Base-by-base conservation (phyloP, 30 jellyfish, hydroid and myxozoan species). In the Turritopsis dohrnii region DNA sequence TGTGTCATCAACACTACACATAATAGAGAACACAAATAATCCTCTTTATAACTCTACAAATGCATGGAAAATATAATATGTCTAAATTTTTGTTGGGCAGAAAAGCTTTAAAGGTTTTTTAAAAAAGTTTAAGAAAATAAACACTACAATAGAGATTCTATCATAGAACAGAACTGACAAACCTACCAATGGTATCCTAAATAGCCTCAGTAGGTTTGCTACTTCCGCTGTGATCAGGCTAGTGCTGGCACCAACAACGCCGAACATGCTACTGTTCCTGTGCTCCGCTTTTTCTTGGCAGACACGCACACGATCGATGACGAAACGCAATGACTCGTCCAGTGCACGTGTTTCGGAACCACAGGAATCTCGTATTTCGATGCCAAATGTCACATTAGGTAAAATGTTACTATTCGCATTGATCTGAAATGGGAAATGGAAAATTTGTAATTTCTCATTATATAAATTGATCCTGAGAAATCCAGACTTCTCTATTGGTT, bases 351-450 rank as follows among this genome's bases (percentile, higher is more conserved):
- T 84, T 83, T 91, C 97, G 28, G 91, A 52, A 28, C 91, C 91
- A 72, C 97, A 91, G 41, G 96, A 76, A 79, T 91, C 97, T n/a
- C 97, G 89, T 22, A 91, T 83, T 83, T 91, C 97, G 7, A 84
- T 72, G 9, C 97, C 97, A 71, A 91, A 90, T n/a, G 82, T 82
- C 66, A 91, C 84, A 7, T 86, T 86, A 4, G 79, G 90, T 60
- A 91, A 72, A 25, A 77, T 28, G 7, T 52, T 52, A 80, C 71
- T 65, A 21, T 82, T 29, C 1, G 71, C 80, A 85, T 91, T 91
- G 76, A 91, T 91, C 97, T 91, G 21, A 25, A 60, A 13, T 41
- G n/a, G n/a, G n/a, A 41, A 41, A 41, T 13, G 13, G 13, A 41
- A 41, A 41, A n/a, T n/a, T n/a, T n/a, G n/a, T n/a, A n/a, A n/a